These are phyloP conservation scores for Scelioninae gen. 2 DNA, from an alignment of 2,888 invertebrate species.

Conservation along the genomic window DNA sequence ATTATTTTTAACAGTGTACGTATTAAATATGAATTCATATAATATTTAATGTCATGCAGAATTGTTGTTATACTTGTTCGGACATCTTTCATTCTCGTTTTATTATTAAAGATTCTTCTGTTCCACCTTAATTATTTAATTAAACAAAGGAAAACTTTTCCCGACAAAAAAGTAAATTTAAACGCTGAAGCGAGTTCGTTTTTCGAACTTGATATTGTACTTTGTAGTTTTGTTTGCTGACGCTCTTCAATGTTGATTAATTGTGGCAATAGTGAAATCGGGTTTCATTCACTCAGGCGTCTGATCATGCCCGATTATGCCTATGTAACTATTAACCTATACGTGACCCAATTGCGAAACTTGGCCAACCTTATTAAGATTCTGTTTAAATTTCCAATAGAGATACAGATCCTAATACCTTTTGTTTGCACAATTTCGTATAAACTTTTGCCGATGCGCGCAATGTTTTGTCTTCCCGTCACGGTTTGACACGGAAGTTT, in stretches of 20 bases:
- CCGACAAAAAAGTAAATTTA: too few species aligned
- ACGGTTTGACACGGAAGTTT: slow-evolving; percentile 36
- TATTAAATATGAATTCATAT: too few species aligned
- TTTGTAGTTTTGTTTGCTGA: slow-evolving; percentile 23
- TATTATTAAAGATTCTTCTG: too few species aligned
- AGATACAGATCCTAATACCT: slow-evolving; percentile 45
- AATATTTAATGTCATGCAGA: too few species aligned
- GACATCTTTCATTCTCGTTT: too few species aligned
- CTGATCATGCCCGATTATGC: slow-evolving; percentile 38
- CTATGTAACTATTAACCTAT: slow-evolving; percentile 42
- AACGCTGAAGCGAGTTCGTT: background rate
- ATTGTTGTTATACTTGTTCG: too few species aligned
- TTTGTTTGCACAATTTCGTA: slow-evolving; percentile 47
- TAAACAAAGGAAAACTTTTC: too few species aligned
- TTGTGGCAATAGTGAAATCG: slow-evolving; percentile 40
- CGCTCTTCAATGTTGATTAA: slow-evolving; percentile 28
- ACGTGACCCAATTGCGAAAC: slow-evolving; percentile 47
- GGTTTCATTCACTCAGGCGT: slow-evolving; percentile 23
- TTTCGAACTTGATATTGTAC: slow-evolving; percentile 19
- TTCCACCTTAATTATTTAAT: too few species aligned
- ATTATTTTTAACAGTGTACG: too few species aligned
- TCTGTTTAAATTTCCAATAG: slow-evolving; percentile 48
- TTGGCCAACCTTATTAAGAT: slow-evolving; percentile 51
- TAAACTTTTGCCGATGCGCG: slow-evolving; percentile 29
- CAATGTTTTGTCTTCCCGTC: slow-evolving; percentile 42